Base-by-base conservation (phyloP, 2,113 vertebrate species). In the Mesocricetus auratus region DNA sequence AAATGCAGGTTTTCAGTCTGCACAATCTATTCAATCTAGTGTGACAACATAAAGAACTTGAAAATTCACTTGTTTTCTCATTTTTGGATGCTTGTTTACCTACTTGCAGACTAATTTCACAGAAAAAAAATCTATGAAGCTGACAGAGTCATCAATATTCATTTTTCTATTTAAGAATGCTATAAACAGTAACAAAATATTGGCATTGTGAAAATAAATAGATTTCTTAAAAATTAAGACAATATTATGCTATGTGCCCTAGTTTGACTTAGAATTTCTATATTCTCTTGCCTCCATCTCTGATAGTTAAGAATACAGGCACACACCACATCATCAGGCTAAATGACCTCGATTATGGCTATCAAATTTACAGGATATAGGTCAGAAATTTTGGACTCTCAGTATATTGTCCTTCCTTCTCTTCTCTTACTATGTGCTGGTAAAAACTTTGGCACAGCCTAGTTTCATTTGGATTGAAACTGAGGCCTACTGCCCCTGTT, bases 161-260 rank as follows among this genome's bases (percentile, higher is more conserved):
- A 91, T 47, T 96, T 95, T 83, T 39, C 10, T 86, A 79, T 22
- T 62, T 74, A 89, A 89, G 82, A 53, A 69, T 92, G 50, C 22
- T 95, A 85, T 53, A 64, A 56, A 78, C 3, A 21, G 2, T 33
- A 95, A 42, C 3, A 60, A 56, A 90, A 73, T 1, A 73, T 24
- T 53, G 21, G 58, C 83, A 78, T 94, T 90, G 8, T 88, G 47
- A 75, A 94, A 82, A 60, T 60, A 94, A 82, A 60, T 60, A 56
- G 50, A 36, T 58, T 22, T 53, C 60, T 82, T 58, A 47, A 47
- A 47, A 62, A 66, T 53, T 33, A 7, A 81, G 50, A 81, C 31
- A 82, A n/a, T 21, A 13, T 60, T 56, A 60, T 60, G 21, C 56
- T 60, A 82, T 13, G 31, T 58, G 26, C 17, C 79, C 36, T 33